phyloP scores from a whole-genome alignment of 2,113 vertebrate species.

The Heloderma charlesbogerti region DNA sequence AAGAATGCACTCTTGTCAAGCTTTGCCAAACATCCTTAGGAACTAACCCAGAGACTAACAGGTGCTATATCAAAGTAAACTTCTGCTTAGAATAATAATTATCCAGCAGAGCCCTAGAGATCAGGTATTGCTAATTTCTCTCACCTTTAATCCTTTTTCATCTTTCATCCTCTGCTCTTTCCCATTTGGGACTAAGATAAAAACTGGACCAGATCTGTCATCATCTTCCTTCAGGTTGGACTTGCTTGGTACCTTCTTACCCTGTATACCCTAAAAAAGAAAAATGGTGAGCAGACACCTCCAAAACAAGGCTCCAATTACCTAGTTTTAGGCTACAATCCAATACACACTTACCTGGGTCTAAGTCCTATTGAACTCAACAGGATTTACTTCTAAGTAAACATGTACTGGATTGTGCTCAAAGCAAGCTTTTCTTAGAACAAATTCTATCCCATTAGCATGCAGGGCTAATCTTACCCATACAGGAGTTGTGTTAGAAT shows the following conservation, averaged over 20 bases:
- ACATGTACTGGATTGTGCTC: background rate
- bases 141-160: slow-evolving; percentile 94
- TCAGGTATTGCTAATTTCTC: slow-evolving; percentile 15
- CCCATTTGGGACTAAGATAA: slow-evolving; percentile 89
- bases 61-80: background rate
- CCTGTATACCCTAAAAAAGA: slow-evolving; percentile 79
- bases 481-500: slow-evolving; percentile 54
- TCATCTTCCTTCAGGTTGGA: slow-evolving; percentile 90
- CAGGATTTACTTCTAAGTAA: background rate
- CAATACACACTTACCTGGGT: background rate
- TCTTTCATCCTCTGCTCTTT: slow-evolving; percentile 98
- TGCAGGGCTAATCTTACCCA: slow-evolving; percentile 44
- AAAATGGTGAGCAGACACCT: slow-evolving; percentile 20
- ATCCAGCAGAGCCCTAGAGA: accelerated
- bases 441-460: slow-evolving; percentile 51
- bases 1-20: background rate
- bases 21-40: background rate
- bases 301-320: background rate
- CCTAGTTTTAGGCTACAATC: background rate
- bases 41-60: background rate
- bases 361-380: background rate
- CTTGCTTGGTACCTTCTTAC: slow-evolving; percentile 91
- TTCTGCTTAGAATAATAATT: background rate
- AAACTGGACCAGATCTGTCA: slow-evolving; percentile 92
- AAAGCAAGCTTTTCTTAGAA: background rate